A percentile compares a stretch with the other conserved stretches of the same genome.
phyloP scores from a whole-genome alignment of 1,140 invertebrate genomes.

The Pseudomyrmex gracilis region DNA sequence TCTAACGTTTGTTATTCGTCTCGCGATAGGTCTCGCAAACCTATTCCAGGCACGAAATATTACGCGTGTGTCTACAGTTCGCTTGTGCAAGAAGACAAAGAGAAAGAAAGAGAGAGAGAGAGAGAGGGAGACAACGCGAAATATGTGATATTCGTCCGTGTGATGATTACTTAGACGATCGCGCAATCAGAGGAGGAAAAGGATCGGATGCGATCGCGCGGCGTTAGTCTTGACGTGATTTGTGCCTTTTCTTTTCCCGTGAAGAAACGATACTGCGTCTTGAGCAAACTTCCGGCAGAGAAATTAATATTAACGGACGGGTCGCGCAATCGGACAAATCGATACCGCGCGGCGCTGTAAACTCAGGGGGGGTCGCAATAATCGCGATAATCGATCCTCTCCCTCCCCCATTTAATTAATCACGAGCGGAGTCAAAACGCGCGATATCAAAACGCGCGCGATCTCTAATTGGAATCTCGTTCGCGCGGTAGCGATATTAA shows the following conservation, averaged over 20 bases:
- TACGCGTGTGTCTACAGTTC: neutral
- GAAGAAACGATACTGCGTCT: constrained; percentile 12
- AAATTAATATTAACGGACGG: constrained; percentile 43
- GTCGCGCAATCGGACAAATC: constrained; percentile 21
- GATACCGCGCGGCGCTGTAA: constrained; percentile 6
- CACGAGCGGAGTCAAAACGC: constrained; percentile 38
- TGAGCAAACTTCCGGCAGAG: constrained; percentile 43
- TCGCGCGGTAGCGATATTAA: constrained; percentile 65
- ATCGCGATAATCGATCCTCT: constrained; percentile 33
- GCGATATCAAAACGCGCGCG: constrained; percentile 31
- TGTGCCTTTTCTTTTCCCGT: constrained; percentile 2
- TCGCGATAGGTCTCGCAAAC: neutral
- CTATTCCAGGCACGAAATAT: constrained; percentile 32
- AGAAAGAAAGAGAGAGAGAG: neutral
- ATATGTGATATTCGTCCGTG: too few relatives aligned
- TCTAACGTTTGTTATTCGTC: constrained; percentile 29
- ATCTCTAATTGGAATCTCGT: constrained; percentile 60
- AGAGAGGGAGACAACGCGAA: neutral
- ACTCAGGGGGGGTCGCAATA: neutral
- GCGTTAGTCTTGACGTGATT: constrained; percentile 30
- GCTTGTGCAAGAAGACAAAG: neutral
- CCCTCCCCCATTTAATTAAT: constrained; percentile 61
- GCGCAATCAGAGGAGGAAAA: neutral
- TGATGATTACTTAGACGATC: neutral
- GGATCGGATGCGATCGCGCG: constrained; percentile 32